Evolutionary conservation across 2,797 vertebrate genomes (phyloP), one percentile per base, ranked within the genome.

Genomic region (Acipenser transmontanus): DNA sequence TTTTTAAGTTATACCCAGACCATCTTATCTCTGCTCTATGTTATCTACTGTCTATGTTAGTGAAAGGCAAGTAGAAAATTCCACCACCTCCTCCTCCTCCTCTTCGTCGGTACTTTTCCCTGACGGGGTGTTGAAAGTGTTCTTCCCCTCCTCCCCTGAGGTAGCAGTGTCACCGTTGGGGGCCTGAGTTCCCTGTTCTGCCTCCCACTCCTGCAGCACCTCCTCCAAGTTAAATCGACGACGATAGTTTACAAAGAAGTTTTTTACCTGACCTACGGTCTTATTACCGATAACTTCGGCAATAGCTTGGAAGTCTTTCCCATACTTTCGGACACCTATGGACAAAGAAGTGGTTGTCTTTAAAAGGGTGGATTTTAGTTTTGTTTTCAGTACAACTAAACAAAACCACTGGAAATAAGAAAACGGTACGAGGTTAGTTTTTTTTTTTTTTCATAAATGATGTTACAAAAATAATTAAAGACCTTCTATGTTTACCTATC

Each of bases 121-220:
- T 71, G 96, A 97, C 52, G 94, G 92, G 52, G 93, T 91, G 89
- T 91, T 89, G 73, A 93, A 93, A 88, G 90, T 92, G 89, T 88
- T 93, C 88, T 97, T 98, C 77, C 94, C 93, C 80, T 97, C 96
- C 85, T 98, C 94, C 72, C 93, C 93, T 86, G 93, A 92, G 83
- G 89, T 80, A 85, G 90, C 86, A 77, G 92, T 87, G 83, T 95
- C 95, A 81, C 95, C 94, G 74, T 95, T 95, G 84, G 94, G 91
- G 69, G 93, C 90, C 72, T 81, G 89, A 62, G 93, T 96, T 82
- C 95, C 97, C 84, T 95, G 96, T 87, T 99, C 97, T 9, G 97
- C 96, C 92, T 98, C 96, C 97, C 97, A 99, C 88, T 99, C 97
- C 90, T 97, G 96, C 81, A 99, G 93, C 84, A 99, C 97, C 88